phyloP scores from a whole-genome alignment of 2,888 invertebrate species.

The Synanthedon formicaeformis region DNA sequence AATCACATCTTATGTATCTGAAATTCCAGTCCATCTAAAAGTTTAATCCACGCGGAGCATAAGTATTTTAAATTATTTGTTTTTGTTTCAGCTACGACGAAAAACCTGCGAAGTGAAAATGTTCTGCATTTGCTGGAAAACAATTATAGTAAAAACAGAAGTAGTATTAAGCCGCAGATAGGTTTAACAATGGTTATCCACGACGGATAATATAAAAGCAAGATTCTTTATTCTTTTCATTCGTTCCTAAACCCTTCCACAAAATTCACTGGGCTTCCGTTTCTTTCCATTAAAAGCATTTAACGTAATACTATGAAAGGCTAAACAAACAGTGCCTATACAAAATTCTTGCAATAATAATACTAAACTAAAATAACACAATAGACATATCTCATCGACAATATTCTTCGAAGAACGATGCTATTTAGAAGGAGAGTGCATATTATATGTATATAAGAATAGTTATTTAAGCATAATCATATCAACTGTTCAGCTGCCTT shows the following conservation, averaged over 20 bases:
- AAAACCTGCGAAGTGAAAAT: slow-evolving; percentile 19
- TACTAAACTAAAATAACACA: slow-evolving; percentile 8
- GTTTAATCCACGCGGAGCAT: not conserved
- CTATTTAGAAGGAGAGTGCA: not conserved
- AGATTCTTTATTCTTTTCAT: slow-evolving; percentile 17
- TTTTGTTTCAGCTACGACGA: slow-evolving; percentile 35
- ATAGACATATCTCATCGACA: slow-evolving; percentile 14
- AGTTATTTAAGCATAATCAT: slow-evolving; percentile 13
- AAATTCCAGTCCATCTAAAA: too few relatives aligned
- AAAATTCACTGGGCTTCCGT: slow-evolving; percentile 12
- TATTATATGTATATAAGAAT: not conserved
- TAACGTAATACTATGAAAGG: slow-evolving; percentile 2
- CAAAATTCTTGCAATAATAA: slow-evolving; percentile 5
- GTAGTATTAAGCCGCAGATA: slow-evolving; percentile 39
- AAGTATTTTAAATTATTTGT: slow-evolving; percentile 3
- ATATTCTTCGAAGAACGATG: slow-evolving; percentile 6
- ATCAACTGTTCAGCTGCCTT: slow-evolving; percentile 26
- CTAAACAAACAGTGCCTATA: slow-evolving; percentile 16
- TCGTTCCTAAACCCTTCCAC: slow-evolving; percentile 20
- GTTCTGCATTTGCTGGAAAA: slow-evolving; percentile 21
- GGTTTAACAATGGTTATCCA: slow-evolving; percentile 34
- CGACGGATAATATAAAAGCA: slow-evolving; percentile 32
- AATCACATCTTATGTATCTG: too few relatives aligned
- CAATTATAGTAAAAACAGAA: slow-evolving; percentile 21
- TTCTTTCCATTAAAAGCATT: slow-evolving; percentile 8